Evolutionary conservation across 2,888 invertebrate genomes (phyloP).

Genomic region (Aphodius sticticus): DNA sequence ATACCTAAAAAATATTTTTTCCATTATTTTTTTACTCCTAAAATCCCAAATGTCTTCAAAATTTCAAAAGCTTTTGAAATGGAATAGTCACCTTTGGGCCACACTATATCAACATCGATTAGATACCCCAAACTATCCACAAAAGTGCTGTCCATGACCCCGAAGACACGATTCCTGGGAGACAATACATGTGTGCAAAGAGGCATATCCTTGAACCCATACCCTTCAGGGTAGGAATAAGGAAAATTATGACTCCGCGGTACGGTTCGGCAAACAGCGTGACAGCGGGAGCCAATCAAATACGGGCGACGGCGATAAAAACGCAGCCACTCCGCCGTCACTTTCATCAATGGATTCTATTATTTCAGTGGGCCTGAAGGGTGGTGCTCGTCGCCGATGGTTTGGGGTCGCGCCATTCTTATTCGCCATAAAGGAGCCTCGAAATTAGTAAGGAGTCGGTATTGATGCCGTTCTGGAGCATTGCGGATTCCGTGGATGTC

Average conservation of each 20-base stretch:
- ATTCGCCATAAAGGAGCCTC: slow-evolving; percentile 27
- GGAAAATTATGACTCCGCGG: slow-evolving; percentile 35
- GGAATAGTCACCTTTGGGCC: neutral
- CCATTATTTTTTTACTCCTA: too few relatives aligned
- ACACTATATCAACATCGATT: neutral
- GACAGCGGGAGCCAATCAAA: slow-evolving; percentile 44
- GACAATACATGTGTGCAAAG: slow-evolving; percentile 20
- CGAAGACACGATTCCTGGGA: neutral
- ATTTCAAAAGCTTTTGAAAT: too few relatives aligned
- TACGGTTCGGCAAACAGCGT: slow-evolving; percentile 41
- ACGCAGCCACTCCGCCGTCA: slow-evolving; percentile 35
- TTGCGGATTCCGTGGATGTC: slow-evolving; percentile 27
- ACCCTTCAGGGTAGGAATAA: neutral
- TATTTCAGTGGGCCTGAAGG: slow-evolving; percentile 29
- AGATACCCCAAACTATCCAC: too few relatives aligned
- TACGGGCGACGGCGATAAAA: slow-evolving; percentile 33
- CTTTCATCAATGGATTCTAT: slow-evolving; percentile 40
- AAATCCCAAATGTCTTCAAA: too few relatives aligned
- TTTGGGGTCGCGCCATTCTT: slow-evolving; percentile 25
- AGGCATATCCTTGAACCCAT: slow-evolving; percentile 8
- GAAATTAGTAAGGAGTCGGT: slow-evolving; percentile 27
- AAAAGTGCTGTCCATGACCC: too few relatives aligned
- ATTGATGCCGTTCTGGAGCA: slow-evolving; percentile 21
- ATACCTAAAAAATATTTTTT: too few relatives aligned
- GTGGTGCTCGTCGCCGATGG: neutral